Percentiles rank a stretch among this genome's conserved stretches.
Evolutionary conservation across 2,797 vertebrate species (phyloP).

Genomic region (Basileuterus tristriatus): DNA sequence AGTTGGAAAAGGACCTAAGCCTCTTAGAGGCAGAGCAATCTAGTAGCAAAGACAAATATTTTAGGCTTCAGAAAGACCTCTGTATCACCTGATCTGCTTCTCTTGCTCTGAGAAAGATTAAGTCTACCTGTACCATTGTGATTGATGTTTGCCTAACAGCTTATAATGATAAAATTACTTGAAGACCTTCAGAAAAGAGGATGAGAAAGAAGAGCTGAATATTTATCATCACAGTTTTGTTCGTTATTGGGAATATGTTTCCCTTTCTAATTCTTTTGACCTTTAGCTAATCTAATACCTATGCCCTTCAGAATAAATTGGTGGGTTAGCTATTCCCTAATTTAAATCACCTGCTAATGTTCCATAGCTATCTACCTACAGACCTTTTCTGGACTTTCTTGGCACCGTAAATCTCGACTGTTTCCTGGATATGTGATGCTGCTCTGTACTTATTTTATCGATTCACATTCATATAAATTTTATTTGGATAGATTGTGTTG

Average conservation of each 20-base stretch:
- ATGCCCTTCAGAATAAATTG: neutral
- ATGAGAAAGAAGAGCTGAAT: neutral
- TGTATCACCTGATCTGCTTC: neutral
- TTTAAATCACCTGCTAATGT: neutral
- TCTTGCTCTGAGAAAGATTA: neutral
- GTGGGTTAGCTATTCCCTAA: neutral
- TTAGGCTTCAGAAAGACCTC: neutral
- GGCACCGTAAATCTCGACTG: neutral
- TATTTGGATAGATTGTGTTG: neutral
- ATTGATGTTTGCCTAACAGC: constrained; percentile 22
- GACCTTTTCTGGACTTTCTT: neutral
- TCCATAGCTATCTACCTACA: neutral
- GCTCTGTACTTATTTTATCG: neutral
- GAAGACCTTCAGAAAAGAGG: constrained; percentile 14
- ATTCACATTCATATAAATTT: neutral
- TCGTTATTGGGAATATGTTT: constrained; percentile 12
- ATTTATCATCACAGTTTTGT: constrained; percentile 24
- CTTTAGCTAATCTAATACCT: constrained; percentile 9
- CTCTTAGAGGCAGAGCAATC: neutral
- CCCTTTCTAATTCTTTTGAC: neutral
- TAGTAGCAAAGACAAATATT: neutral
- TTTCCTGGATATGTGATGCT: neutral
- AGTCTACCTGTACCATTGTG: neutral
- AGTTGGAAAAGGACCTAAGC: neutral
- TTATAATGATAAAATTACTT: constrained; percentile 15